phyloP scores from a whole-genome alignment of 2,888 invertebrate species.

The Agrenia bidenticulata region DNA sequence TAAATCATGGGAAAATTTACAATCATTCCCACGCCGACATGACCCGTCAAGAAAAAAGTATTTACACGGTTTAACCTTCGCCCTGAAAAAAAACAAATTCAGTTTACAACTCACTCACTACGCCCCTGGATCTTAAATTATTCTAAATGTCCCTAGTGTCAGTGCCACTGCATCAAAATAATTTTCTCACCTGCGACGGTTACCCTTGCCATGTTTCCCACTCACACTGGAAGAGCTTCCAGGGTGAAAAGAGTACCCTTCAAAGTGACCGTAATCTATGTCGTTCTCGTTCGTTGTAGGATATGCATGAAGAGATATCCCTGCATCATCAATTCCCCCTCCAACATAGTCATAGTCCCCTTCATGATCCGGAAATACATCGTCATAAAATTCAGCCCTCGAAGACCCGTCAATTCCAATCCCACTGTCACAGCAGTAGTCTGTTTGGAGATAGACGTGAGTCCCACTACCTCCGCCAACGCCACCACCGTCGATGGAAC shows the following conservation, averaged over 20 bases:
- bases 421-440: constrained; percentile 41
- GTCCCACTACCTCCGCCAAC: neutral
- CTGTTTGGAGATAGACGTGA: constrained; percentile 3
- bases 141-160: too few species aligned
- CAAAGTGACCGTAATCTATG: constrained; percentile 50
- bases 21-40: constrained; percentile 51
- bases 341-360: constrained; percentile 39
- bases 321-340: constrained; percentile 24
- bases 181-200: constrained; percentile 37
- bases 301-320: neutral
- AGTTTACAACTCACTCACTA: neutral
- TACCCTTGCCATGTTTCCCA: constrained; percentile 47
- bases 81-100: constrained; percentile 28
- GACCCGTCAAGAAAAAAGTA: constrained; percentile 51
- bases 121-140: neutral
- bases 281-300: constrained; percentile 37
- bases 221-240: constrained; percentile 29
- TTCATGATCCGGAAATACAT: constrained; percentile 38
- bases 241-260: constrained; percentile 32
- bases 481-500: neutral
- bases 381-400: constrained; percentile 44
- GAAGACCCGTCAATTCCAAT: constrained; percentile 38
- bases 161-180: neutral
- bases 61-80: constrained; percentile 50
- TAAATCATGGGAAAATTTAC: constrained; percentile 52